Evolutionary conservation across 2,113 vertebrate species (phyloP).

Genomic region (Ciconia stormi): DNA sequence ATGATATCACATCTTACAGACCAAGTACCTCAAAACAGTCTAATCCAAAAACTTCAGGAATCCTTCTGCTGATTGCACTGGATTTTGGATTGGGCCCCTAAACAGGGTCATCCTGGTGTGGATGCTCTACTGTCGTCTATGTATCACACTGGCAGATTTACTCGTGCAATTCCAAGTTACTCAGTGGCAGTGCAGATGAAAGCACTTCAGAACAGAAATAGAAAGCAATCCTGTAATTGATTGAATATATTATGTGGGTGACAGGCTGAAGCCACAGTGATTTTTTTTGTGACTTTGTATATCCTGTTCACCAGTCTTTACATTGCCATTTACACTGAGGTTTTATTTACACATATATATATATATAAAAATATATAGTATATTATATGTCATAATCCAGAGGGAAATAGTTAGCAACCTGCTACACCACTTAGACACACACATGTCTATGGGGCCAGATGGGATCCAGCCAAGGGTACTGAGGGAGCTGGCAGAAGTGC

Average conservation of each 20-base stretch:
- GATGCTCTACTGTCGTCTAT: not conserved
- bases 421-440: not conserved
- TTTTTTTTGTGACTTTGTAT: conserved; percentile 53
- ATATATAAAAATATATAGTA: not conserved
- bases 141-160: conserved; percentile 56
- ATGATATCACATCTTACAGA: not conserved
- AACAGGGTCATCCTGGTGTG: not conserved
- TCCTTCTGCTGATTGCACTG: not conserved
- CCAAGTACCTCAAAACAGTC: not conserved
- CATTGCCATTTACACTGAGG: not conserved
- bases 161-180: not conserved
- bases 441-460: not conserved
- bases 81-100: not conserved
- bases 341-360: not conserved
- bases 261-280: conserved; percentile 1
- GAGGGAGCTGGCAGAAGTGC: not conserved
- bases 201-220: conserved; percentile 38
- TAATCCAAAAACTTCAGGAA: not conserved
- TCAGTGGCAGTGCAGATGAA: conserved; percentile 37
- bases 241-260: conserved; percentile 32
- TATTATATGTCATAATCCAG: not conserved
- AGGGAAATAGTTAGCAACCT: not conserved
- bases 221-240: conserved; percentile 50
- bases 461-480: not conserved
- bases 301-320: not conserved